phyloP scores from a whole-genome alignment of 2,797 vertebrate species.

The Pyrocephalus nanus region DNA sequence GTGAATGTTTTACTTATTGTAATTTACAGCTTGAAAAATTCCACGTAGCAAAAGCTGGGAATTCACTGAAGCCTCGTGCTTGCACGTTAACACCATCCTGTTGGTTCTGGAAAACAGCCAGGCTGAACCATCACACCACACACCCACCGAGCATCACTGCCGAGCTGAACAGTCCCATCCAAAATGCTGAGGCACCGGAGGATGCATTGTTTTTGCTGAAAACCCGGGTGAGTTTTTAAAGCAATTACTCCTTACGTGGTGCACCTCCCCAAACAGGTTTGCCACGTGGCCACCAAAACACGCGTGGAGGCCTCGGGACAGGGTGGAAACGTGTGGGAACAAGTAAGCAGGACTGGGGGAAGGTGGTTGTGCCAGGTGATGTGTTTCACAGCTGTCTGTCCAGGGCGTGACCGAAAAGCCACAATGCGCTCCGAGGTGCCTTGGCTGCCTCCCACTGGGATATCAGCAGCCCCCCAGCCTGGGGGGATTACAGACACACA shows the following conservation, averaged over 20 bases:
- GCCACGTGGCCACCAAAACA: background rate
- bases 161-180: accelerated
- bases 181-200: accelerated
- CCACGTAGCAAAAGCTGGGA: background rate
- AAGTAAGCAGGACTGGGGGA: accelerated
- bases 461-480: background rate
- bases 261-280: background rate
- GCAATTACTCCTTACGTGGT: accelerated
- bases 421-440: accelerated
- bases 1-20: background rate
- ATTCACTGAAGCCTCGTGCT: background rate
- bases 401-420: accelerated
- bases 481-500: background rate
- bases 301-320: background rate
- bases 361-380: accelerated
- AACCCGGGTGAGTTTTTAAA: background rate
- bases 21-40: background rate
- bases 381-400: accelerated
- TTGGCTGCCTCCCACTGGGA: background rate
- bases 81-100: accelerated
- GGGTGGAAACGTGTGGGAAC: background rate
- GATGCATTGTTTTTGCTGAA: background rate
- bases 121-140: accelerated
- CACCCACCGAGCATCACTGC: accelerated
- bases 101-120: background rate